These are phyloP conservation scores for Leontocebus nigricollis DNA, from an alignment of 2,797 vertebrate species.

Conservation along the genomic window DNA sequence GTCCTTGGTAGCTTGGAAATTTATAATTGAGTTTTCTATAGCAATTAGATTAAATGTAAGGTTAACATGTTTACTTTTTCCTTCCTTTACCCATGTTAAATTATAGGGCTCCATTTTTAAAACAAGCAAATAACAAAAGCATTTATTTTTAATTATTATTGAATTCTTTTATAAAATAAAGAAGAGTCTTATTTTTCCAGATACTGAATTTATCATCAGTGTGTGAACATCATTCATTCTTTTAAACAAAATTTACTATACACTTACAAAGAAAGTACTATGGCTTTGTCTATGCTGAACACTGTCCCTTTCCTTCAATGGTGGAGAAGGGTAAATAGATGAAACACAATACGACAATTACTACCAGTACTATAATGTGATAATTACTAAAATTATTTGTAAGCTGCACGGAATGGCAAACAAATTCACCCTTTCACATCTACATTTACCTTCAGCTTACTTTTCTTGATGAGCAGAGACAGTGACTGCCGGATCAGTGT, in stretches of 20 bases:
- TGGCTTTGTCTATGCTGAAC: not conserved
- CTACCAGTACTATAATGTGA: not conserved
- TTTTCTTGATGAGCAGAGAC: conserved; percentile 20
- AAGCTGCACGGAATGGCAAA: not conserved
- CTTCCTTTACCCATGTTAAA: not conserved
- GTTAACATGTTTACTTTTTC: not conserved
- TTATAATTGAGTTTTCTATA: conserved; percentile 20
- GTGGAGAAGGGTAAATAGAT: not conserved
- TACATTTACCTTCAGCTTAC: not conserved
- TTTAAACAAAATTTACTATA: not conserved
- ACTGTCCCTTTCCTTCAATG: not conserved
- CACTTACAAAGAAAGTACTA: not conserved
- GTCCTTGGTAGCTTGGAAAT: not conserved
- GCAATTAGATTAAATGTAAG: not conserved
- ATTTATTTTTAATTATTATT: conserved; percentile 7
- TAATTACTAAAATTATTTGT: not conserved
- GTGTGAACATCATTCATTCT: not conserved
- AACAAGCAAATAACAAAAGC: not conserved
- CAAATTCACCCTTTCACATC: not conserved
- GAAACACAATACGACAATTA: not conserved
- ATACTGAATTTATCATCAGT: not conserved
- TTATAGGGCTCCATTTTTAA: not conserved
- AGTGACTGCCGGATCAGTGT: not conserved
- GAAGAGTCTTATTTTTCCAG: not conserved
- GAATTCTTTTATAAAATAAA: conserved; percentile 20